Base-by-base conservation (phyloP, 2,113 vertebrate genomes). In the Atractosteus spatula region DNA sequence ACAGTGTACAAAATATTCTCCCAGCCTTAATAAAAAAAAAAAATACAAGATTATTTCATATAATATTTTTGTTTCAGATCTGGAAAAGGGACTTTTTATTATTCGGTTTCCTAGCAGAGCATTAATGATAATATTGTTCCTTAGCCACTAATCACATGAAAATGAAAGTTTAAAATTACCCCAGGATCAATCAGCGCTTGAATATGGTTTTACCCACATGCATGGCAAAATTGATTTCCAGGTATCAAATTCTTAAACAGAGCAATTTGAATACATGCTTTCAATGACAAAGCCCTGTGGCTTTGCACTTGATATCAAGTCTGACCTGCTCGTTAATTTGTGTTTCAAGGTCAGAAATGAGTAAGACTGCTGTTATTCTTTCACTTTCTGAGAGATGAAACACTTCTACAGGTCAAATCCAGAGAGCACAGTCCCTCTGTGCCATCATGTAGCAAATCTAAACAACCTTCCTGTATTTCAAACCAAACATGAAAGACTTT, bases 211-310 rank as follows among this genome's bases (percentile, higher is more conserved):
- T 29, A 29, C 61, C 68, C 66, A 76, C 67, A 74, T 68, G 78
- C 63, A 61, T 69, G 68, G 68, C 69, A 44, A 73, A 82, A 79
- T 75, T 80, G 77, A 79, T 80, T 78, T 78, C 55, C 76, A 78
- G 76, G 76, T 77, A 77, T 80, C 80, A 76, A 72, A 78, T 45
- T 81, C 71, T 80, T 75, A 79, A 80, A 78, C 77, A 78, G 73
- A 62, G 72, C 14, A 64, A 61, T 70, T 66, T 41, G 55, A n/a
- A 62, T 74, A 11, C 56, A 59, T 59, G 11, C 7, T 12, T 10
- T 14, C 17, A 71, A 55, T 55, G 55, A 54, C 17, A 72, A 42
- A 62, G 41, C 8, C 3, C 17, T 42, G 13, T 72, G 62, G 45
- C 56, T 45, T 45, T 55, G 45, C 17, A 29, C 17, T 29, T 29